Evolutionary conservation across 2,797 vertebrate species (phyloP), one percentile per base, ranked within the genome.

Genomic region (Echiichthys vipera): DNA sequence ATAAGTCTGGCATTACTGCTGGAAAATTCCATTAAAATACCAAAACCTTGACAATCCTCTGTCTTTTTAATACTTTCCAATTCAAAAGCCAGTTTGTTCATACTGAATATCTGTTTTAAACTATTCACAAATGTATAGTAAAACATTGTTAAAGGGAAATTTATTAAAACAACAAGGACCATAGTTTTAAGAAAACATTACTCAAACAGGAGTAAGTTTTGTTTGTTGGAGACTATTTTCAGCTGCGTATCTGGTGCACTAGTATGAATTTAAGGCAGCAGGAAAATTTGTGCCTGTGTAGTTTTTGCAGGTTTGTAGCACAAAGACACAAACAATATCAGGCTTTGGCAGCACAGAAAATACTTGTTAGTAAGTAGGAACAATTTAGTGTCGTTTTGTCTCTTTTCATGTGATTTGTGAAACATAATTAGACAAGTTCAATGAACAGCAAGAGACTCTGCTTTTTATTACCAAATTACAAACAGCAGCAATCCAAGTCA

Each of bases 231-330:
- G 55, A 55, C 47, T 24, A 29, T 71, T 49, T 59, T 53, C 39
- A 34, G 18, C 15, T 20, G 46, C 13, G 6, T 17, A 49, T 63
- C 45, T 42, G 7, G 6, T n/a, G 40, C 3, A 5, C 46, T n/a
- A 9, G n/a, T 42, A 57, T 34, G 25, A 59, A 69, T 70, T 54
- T 49, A 49, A 2, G 59, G 20, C n/a, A 22, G 34, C n/a, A 47
- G 20, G 46, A 15, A 5, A 40, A 34, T 32, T 11, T 4, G 40
- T 32, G n/a, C 27, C 17, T 2, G 6, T n/a, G 22, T 57, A n/a
- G 18, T 29, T 47, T 27, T 27, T 37, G 18, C 13, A 49, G 20
- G 46, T 67, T 30, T 59, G 7, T 29, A 24, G 34, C 14, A 20
- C 58, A 46, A 17, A 63, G 11, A 39, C 22, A 29, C n/a, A 34